A percentile compares a stretch with the other conserved stretches of the same genome.
These are phyloP conservation scores for Tenrec ecaudatus DNA, from an alignment of 2,113 vertebrate species.

Conservation along the genomic window DNA sequence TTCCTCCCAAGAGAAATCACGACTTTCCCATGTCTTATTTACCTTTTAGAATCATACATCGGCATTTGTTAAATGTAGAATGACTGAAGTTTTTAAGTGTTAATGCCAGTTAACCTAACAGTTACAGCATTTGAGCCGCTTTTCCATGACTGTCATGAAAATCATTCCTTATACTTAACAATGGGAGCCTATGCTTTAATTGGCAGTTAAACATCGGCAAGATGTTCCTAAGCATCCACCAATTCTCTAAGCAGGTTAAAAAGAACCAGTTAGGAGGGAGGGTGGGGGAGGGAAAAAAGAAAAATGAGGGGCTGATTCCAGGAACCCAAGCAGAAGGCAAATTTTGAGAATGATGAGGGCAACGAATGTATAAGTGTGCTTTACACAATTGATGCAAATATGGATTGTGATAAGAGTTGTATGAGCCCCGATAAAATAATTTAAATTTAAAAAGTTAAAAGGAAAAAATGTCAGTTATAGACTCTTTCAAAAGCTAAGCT, in stretches of 20 bases:
- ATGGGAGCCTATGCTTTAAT: not conserved
- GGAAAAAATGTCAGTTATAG: not conserved
- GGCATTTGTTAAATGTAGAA: slow-evolving; percentile 18
- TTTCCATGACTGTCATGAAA: slow-evolving; percentile 37
- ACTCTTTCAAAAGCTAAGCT: slow-evolving; percentile 14
- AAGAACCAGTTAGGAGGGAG: too few species aligned
- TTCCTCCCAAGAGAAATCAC: not conserved
- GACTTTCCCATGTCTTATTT: not conserved
- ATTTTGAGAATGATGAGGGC: too few species aligned
- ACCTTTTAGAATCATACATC: not conserved
- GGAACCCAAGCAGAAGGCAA: too few species aligned
- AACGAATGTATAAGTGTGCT: too few species aligned
- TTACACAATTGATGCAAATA: too few species aligned
- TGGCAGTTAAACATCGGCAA: not conserved
- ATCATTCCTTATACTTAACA: not conserved
- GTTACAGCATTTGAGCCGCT: not conserved
- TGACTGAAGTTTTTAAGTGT: slow-evolving; percentile 40
- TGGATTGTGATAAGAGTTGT: too few species aligned
- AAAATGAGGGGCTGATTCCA: too few species aligned
- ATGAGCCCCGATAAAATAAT: too few species aligned
- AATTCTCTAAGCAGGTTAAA: not conserved
- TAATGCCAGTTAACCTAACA: not conserved
- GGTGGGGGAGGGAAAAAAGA: too few species aligned
- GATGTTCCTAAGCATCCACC: not conserved
- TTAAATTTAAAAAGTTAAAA: too few species aligned